Percentiles rank a stretch among this genome's conserved stretches.
Conservation (phyloP, 2,888 invertebrate species). For the Parochlus steinenii region DNA sequence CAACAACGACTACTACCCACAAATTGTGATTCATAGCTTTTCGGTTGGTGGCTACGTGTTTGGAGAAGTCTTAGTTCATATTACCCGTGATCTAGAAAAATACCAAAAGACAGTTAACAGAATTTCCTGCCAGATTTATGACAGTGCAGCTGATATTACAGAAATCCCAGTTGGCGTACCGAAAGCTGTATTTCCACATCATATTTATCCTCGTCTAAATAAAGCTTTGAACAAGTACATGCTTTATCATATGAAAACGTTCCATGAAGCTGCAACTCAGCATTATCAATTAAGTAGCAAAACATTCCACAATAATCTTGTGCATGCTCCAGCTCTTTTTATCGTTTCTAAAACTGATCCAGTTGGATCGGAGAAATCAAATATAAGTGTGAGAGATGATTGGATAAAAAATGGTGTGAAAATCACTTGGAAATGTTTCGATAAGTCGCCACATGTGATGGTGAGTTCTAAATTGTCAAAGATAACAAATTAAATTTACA, state of each 20-base stretch:
- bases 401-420: constrained; percentile 63
- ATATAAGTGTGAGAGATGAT: constrained; percentile 49
- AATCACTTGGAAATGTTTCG: constrained; percentile 56
- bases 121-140: constrained; percentile 72
- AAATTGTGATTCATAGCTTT: constrained; percentile 71
- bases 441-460: constrained; percentile 62
- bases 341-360: constrained; percentile 56
- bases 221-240: constrained; percentile 48
- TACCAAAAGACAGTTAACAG: constrained; percentile 42
- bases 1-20: constrained; percentile 47
- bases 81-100: constrained; percentile 33
- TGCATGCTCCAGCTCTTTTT: constrained; percentile 59
- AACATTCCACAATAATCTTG: constrained; percentile 61
- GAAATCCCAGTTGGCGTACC: constrained; percentile 50
- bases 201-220: constrained; percentile 49
- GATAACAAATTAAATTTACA: too few relatives aligned
- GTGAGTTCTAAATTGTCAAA: too few relatives aligned
- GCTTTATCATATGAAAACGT: constrained; percentile 66
- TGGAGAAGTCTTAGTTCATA: constrained; percentile 59
- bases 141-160: constrained; percentile 65
- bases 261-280: constrained; percentile 63
- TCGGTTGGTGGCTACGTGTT: constrained; percentile 81
- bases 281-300: constrained; percentile 74
- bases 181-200: constrained; percentile 51
- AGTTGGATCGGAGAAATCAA: constrained; percentile 58